Evolutionary conservation across 35 echinoderm and acorn worm genomes (phyloP).

Genomic region (Nesometra sesokonis): DNA sequence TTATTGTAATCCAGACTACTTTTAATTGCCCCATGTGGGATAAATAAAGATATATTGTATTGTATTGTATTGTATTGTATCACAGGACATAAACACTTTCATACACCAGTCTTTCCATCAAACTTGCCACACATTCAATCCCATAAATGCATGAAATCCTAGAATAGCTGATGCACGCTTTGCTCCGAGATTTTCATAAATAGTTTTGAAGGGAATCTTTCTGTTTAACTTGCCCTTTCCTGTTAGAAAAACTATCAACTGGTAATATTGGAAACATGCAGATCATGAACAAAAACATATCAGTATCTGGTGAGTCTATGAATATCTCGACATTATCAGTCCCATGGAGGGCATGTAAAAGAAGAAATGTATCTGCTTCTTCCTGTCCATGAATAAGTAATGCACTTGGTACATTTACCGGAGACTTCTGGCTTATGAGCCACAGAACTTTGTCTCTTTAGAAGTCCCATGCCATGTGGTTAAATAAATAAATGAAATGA

Average conservation of each 20-base stretch:
- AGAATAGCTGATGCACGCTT: slow-evolving; percentile 11
- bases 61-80: too few relatives aligned
- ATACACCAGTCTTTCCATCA: slow-evolving; percentile 7
- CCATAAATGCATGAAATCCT: slow-evolving; percentile 5
- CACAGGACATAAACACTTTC: slow-evolving; percentile 19
- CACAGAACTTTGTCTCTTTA: too few relatives aligned
- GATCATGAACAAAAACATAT: neutral
- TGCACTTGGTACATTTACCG: neutral
- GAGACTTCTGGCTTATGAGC: too few relatives aligned
- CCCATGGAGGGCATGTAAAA: neutral
- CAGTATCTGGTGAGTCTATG: neutral
- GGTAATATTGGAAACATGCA: slow-evolving; percentile 8
- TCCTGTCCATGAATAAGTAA: neutral
- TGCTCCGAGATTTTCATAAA: slow-evolving; percentile 2
- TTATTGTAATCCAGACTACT: too few relatives aligned
- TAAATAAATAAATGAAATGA: too few relatives aligned
- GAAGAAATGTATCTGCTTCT: neutral
- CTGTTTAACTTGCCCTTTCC: slow-evolving; percentile 3
- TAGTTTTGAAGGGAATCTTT: neutral
- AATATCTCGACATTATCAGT: neutral
- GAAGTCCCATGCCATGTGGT: too few relatives aligned
- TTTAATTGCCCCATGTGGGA: too few relatives aligned
- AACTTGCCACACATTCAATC: slow-evolving; percentile 6
- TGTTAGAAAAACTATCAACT: neutral
- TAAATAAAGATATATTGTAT: too few relatives aligned